Base-by-base conservation (phyloP, 2,888 invertebrate species). In the Rhodophaea formosa region DNA sequence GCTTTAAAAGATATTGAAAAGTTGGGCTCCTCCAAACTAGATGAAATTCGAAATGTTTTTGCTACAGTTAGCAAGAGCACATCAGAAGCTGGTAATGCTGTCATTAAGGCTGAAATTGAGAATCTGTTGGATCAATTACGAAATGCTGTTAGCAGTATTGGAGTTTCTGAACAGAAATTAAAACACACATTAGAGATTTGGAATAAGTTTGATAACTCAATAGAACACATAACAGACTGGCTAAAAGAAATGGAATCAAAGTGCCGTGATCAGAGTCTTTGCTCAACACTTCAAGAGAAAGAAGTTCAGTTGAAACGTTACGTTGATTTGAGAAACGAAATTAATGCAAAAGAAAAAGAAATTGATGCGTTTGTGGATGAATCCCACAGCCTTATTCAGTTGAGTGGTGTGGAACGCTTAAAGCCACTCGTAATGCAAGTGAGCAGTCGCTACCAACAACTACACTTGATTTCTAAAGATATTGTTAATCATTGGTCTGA, bases 281-380 rank as follows among this genome's bases (percentile, higher is more conserved):
- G 96, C 77, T 95, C 96, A 0, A 95, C 95, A 0, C 82, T 97
- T 16, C 92, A 94, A 53, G 97, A 97, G 69, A 99, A 98, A 82
- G 94, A 95, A 71, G 90, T 92, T 29, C 95, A 96, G 69, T 86
- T 97, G 10, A 93, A 94, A 63, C 92, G 92, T 56, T 95, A 95
- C 68, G 94, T 95, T 69, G 94, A 95, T 53, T 93, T 95, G 69
- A 93, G 96, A 16, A 95, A 96, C 62, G 92, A 94, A 53, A 95
- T 98, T 53, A 88, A 95, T 53, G 93, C 93, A 10, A 96, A 96
- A 71, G 98, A 98, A 82, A 94, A 95, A 69, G 95, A 95, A 76
- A 94, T 98, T 45, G 98, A 98, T 80, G 93, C 94, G 10, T 98
- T 98, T 75, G 94, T 97, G 17, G 98, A 98, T 80, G 95, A 94